phyloP scores from a whole-genome alignment of 2,888 invertebrate genomes.

The Hipparchia semele region DNA sequence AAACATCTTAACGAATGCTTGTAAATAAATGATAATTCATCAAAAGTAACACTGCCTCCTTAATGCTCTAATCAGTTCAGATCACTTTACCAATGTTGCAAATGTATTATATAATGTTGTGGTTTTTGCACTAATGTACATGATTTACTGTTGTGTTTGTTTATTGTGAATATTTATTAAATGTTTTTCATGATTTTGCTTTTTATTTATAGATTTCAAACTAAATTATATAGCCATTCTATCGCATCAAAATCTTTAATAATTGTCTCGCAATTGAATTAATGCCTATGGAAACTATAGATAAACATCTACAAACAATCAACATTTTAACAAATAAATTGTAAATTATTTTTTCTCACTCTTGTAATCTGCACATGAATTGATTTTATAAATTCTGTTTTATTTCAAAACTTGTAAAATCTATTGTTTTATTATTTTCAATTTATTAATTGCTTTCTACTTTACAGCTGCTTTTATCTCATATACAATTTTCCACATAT shows the following conservation, averaged over 20 bases:
- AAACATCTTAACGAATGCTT: constrained; percentile 55
- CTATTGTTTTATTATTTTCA: too few relatives aligned
- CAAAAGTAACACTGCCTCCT: constrained; percentile 34
- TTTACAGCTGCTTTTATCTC: too few relatives aligned
- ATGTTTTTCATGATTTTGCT: constrained; percentile 57
- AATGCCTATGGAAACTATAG: too few relatives aligned
- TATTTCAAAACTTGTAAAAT: too few relatives aligned
- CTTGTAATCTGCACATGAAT: too few relatives aligned
- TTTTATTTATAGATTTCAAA: constrained; percentile 44
- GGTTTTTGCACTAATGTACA: constrained; percentile 40
- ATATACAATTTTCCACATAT: not conserved
- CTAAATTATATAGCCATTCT: not conserved
- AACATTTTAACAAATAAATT: too few relatives aligned
- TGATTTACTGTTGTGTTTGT: constrained; percentile 70
- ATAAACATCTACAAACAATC: too few relatives aligned
- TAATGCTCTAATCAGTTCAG: constrained; percentile 16
- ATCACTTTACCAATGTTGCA: not conserved
- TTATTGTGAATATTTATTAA: constrained; percentile 70
- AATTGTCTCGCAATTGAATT: too few relatives aligned
- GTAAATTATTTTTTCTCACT: too few relatives aligned
- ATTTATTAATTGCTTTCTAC: too few relatives aligned
- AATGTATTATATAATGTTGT: constrained; percentile 6
- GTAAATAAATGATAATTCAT: constrained; percentile 63
- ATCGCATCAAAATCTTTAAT: not conserved
- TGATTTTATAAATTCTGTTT: too few relatives aligned